Base-by-base conservation (phyloP, 2,888 invertebrate species). In the Heliconius erato region DNA sequence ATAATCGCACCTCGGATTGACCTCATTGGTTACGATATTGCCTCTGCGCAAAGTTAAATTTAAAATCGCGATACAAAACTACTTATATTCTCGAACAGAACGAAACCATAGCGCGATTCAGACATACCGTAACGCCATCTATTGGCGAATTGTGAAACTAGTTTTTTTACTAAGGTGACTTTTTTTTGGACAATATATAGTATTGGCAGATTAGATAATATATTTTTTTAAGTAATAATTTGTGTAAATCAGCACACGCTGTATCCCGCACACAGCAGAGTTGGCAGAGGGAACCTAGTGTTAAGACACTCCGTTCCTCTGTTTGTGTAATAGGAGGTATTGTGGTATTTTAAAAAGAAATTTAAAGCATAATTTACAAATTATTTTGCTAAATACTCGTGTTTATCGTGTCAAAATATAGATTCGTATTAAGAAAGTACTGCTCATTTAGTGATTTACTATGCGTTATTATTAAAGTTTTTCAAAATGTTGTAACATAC, bases 11-110 rank as follows among this genome's bases (percentile, higher is more conserved):
- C 97, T 98, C 98, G 97, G 97, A 97, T 97, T 95, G 96, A 97
- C 98, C 97, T 98, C 98, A 97, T 97, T 96, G 97, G 97, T 97
- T 98, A 98, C 97, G 97, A 97, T 98, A 98, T 97, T 97, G 98
- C 98, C 98, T 96, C 98, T 98, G 98, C 98, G 98, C 98, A 98
- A 98, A 98, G 98, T 97, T 98, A 90, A 9, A 96, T 3, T 9
- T 0, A 0, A 11, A 98, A 97, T 98, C 97, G 97, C 97, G 98
- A 97, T 97, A 98, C 97, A 98, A 97, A 76, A 81, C 2, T 35
- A 65, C 14, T 65, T 79, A 74, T 59, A 40, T 67, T 59, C 44
- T 54, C 28, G 16, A 9, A 28, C 67, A 54, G 65, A 85, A 88
- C 85, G 81, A 88, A 89, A 88, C 89, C 87, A 89, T 91, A 90